Evolutionary conservation across 2,113 vertebrate species (phyloP).

Genomic region (Myotis davidii): DNA sequence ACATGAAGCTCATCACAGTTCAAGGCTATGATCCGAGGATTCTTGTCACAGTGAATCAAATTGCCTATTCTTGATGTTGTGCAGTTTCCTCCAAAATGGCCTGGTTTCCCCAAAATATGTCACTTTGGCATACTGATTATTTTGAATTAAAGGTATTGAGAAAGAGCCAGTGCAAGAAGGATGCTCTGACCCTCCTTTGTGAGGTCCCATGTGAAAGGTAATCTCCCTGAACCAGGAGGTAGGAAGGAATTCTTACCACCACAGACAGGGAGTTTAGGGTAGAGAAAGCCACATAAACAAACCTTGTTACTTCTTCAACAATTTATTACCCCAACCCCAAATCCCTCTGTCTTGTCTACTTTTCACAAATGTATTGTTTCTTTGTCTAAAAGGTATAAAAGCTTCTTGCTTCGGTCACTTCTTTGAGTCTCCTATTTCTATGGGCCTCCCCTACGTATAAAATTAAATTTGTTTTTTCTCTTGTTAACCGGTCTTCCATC

Average conservation of each 20-base stretch:
- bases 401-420: not conserved
- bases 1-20: not conserved
- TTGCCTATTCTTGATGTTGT: not conserved
- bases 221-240: not conserved
- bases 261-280: not conserved
- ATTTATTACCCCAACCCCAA: not conserved
- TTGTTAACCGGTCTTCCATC: not conserved
- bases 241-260: not conserved
- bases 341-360: not conserved
- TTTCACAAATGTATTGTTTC: not conserved
- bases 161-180: not conserved
- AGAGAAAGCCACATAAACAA: not conserved
- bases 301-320: not conserved
- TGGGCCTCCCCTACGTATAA: not conserved
- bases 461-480: not conserved
- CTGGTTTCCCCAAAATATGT: not conserved
- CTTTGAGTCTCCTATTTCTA: slow-evolving; percentile 12
- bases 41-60: not conserved
- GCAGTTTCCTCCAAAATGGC: not conserved
- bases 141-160: not conserved
- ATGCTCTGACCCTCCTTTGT: not conserved
- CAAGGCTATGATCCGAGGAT: not conserved
- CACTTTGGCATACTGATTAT: not conserved
- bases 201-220: not conserved
- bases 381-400: not conserved